Conservation (phyloP, 2,113 vertebrate species). For the Plotosus lineatus region DNA sequence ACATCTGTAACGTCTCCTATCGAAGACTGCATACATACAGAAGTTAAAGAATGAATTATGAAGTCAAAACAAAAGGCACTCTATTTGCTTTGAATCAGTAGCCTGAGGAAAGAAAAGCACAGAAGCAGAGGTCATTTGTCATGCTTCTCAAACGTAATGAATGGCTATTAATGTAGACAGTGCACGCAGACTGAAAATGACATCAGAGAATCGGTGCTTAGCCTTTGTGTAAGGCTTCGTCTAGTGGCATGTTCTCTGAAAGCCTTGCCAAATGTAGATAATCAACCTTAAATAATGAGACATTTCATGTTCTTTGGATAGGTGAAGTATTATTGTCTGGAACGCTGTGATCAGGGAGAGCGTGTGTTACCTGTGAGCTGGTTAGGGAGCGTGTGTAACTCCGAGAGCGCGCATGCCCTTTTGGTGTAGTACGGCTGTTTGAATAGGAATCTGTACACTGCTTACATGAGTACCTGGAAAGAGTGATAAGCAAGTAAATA, state of each 20-base stretch:
- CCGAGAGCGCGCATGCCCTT: slow-evolving; percentile 85
- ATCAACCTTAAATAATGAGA: slow-evolving; percentile 29
- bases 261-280: slow-evolving; percentile 10
- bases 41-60: slow-evolving; percentile 10
- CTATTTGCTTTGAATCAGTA: background rate
- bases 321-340: background rate
- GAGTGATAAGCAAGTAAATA: slow-evolving; percentile 25
- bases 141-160: slow-evolving; percentile 36
- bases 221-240: slow-evolving; percentile 33
- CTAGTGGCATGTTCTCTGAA: slow-evolving; percentile 21
- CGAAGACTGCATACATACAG: background rate
- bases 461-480: slow-evolving; percentile 77
- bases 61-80: slow-evolving; percentile 15
- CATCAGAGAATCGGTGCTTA: slow-evolving; percentile 22
- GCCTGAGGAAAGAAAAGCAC: slow-evolving; percentile 2
- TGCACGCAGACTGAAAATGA: slow-evolving; percentile 18
- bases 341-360: background rate
- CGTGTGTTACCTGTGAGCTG: slow-evolving; percentile 85
- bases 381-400: slow-evolving; percentile 94
- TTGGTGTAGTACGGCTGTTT: slow-evolving; percentile 85
- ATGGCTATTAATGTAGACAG: slow-evolving; percentile 25
- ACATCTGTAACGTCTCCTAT: background rate
- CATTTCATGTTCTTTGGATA: slow-evolving; percentile 16
- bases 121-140: slow-evolving; percentile 37
- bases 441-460: slow-evolving; percentile 86